Evolutionary conservation across 1,140 invertebrate genomes (phyloP).

Genomic region (Panagrolaimus sp.): DNA sequence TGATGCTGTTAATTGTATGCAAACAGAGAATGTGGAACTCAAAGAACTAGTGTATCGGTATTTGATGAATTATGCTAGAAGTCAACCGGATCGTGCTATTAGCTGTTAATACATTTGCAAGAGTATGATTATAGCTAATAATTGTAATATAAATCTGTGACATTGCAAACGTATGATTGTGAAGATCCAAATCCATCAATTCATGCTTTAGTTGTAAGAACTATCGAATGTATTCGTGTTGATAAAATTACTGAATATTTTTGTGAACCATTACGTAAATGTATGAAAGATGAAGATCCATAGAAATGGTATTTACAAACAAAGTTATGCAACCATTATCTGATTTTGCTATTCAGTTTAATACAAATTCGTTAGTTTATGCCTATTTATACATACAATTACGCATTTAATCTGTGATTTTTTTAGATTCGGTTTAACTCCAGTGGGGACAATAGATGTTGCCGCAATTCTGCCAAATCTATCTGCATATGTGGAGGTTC

Average conservation of each 20-base stretch:
- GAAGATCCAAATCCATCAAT: slow-evolving; percentile 99
- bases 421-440: slow-evolving; percentile 81
- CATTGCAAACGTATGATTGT: slow-evolving; percentile 96
- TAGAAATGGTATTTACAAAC: slow-evolving; percentile 95
- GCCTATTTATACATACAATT: not conserved
- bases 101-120: slow-evolving; percentile 99
- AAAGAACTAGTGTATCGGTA: slow-evolving; percentile 99
- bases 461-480: slow-evolving; percentile 76
- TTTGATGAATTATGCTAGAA: slow-evolving; percentile 99
- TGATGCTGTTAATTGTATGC: slow-evolving; percentile 99
- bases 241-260: slow-evolving; percentile 99
- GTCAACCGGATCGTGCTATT: slow-evolving; percentile 98
- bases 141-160: no score
- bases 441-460: slow-evolving; percentile 73
- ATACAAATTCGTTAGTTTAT: slow-evolving; percentile 75
- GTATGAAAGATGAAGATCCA: slow-evolving; percentile 96
- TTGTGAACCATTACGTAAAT: slow-evolving; percentile 95
- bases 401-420: slow-evolving; percentile 2
- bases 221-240: slow-evolving; percentile 99
- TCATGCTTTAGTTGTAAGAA: slow-evolving; percentile 90
- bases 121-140: slow-evolving; percentile 60
- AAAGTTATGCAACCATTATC: slow-evolving; percentile 96
- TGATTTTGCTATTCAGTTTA: slow-evolving; percentile 93
- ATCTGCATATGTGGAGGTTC: slow-evolving; percentile 71
- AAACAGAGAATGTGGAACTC: slow-evolving; percentile 97